phyloP scores from a whole-genome alignment of 2,113 vertebrate species.

The Dermatemys mawii region DNA sequence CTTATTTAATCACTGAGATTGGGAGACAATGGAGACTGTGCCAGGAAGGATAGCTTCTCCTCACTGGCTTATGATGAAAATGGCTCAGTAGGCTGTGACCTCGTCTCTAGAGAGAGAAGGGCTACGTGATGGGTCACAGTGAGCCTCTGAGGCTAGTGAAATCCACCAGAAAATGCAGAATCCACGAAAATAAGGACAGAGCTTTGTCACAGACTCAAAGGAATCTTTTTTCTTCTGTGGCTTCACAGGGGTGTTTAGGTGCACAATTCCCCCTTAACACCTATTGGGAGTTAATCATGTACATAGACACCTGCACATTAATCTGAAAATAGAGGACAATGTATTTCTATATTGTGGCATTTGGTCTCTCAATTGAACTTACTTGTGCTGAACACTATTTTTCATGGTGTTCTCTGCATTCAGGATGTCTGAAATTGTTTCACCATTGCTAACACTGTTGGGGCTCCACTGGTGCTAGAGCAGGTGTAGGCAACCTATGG shows the following conservation, averaged over 20 bases:
- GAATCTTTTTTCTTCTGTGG: neutral
- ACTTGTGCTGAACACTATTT: neutral
- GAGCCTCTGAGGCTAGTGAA: no score
- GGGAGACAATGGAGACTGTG: no score
- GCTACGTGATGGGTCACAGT: no score
- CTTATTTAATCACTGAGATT: no score
- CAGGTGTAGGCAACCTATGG: no score
- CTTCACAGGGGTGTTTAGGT: neutral
- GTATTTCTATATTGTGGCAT: accelerated
- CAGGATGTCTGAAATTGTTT: constrained; percentile 34
- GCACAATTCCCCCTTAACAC: neutral
- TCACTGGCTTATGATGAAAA: no score
- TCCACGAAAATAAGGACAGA: no score
- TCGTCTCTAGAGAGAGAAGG: no score
- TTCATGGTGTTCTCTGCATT: neutral
- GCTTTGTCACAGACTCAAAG: no score
- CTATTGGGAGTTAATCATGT: neutral
- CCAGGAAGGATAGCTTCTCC: no score
- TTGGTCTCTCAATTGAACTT: neutral
- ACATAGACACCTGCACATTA: accelerated
- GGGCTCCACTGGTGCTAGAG: neutral
- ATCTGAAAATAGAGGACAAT: neutral
- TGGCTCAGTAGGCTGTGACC: no score
- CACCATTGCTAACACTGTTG: neutral
- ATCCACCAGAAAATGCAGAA: no score